These are phyloP conservation scores for Sycophila texana DNA, from an alignment of 2,888 invertebrate species.

Conservation along the genomic window DNA sequence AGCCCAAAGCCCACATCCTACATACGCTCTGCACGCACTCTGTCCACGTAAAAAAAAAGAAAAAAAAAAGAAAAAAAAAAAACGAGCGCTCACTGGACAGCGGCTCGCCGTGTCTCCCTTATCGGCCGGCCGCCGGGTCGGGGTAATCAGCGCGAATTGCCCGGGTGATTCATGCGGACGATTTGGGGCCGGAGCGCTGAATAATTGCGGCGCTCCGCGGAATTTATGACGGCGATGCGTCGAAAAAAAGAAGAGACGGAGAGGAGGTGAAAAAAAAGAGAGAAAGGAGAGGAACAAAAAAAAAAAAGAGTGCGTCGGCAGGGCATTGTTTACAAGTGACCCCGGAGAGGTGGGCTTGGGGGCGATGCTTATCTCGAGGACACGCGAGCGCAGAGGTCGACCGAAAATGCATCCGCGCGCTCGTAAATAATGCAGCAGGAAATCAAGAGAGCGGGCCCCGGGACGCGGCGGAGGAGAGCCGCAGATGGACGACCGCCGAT, in stretches of 20 bases:
- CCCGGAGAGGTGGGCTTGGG: neutral
- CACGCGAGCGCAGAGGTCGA: neutral
- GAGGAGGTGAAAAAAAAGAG: neutral
- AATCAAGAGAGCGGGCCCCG: slow-evolving; percentile 14
- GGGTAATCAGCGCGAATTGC: slow-evolving; percentile 38
- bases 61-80: slow-evolving; percentile 18
- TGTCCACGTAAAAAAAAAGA: neutral
- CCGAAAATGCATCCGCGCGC: neutral
- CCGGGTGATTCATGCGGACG: slow-evolving; percentile 30
- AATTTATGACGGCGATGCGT: slow-evolving; percentile 19
- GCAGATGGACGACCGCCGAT: neutral
- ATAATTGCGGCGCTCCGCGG: slow-evolving; percentile 29
- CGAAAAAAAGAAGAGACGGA: too few relatives aligned
- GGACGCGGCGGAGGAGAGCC: neutral
- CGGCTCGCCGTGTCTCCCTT: slow-evolving; percentile 13
- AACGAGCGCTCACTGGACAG: neutral
- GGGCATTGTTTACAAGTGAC: slow-evolving; percentile 13
- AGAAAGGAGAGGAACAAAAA: neutral
- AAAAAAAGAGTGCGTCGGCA: neutral
- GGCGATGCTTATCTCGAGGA: neutral
- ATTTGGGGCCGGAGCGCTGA: slow-evolving; percentile 27
- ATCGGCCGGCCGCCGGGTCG: slow-evolving; percentile 13
- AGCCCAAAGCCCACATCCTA: neutral
- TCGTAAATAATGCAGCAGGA: slow-evolving; percentile 51
- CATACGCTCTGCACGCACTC: neutral